Evolutionary conservation across 23 tunicate species (phyloP).

Genomic region (Aplidium turbinatum): DNA sequence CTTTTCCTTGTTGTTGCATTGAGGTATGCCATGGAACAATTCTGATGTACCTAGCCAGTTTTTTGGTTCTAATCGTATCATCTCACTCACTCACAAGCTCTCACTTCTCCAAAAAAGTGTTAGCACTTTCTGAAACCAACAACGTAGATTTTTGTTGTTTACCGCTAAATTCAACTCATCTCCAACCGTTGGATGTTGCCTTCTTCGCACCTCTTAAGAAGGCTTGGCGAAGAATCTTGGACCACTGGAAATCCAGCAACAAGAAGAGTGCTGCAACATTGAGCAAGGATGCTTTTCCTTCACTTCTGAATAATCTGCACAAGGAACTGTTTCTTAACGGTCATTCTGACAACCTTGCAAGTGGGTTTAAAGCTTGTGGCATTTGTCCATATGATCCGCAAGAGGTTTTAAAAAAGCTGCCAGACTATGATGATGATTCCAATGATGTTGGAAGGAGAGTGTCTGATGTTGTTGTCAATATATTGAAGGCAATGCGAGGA

Average conservation of each 20-base stretch:
- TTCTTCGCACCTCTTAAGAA: conserved; percentile 11
- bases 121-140: background rate
- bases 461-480: conserved; percentile 6
- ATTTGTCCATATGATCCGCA: conserved; percentile 7
- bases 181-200: conserved; percentile 25
- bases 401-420: conserved; percentile 15
- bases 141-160: conserved; percentile 9
- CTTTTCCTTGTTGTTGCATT: too few species aligned
- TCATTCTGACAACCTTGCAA: conserved; percentile 11
- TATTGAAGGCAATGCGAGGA: conserved; percentile 15
- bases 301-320: conserved; percentile 9
- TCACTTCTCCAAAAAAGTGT: background rate
- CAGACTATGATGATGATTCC: background rate
- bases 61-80: too few species aligned
- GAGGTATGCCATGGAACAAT: too few species aligned
- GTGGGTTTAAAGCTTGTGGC: conserved; percentile 20
- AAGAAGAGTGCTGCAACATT: conserved; percentile 20
- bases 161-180: conserved; percentile 21
- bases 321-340: background rate
- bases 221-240: conserved; percentile 19
- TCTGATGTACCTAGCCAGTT: too few species aligned
- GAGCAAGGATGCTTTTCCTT: conserved; percentile 10
- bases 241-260: conserved; percentile 21
- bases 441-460: background rate
- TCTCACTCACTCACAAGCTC: too few species aligned